Evolutionary conservation across 2,888 invertebrate species (phyloP), one percentile per base, ranked within the genome.

Genomic region (Melieria picta): DNA sequence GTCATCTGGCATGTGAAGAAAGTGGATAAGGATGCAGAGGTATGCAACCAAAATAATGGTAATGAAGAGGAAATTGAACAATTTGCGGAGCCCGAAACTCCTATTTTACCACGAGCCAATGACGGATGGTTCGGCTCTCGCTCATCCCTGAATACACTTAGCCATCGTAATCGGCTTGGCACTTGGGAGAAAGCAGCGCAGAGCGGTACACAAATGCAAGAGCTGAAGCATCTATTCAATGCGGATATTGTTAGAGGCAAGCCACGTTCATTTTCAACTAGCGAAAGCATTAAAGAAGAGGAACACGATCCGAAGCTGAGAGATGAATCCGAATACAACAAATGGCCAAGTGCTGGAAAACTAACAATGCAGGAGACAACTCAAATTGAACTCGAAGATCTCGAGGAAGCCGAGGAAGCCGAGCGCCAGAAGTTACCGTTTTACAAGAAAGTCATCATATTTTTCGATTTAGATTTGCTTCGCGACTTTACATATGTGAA

Each of bases 391-490:
- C 30, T 30, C 30, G 30, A 30, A 30, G 30, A 30, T 2, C 30
- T 30, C 30, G 5, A 71, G 4, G 87, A 86, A 5, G 86, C 88
- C 61, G 75, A 76, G 11, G 47, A 77, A 5, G 76, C 75, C 83
- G 87, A 72, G 60, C 67, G 81, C 45, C 80, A 82, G 71, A 79
- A 87, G 56, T 77, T 90, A 62, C 88, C 89, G 0, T 89, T 91
- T 77, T 88, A 89, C 62, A 85, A 90, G 81, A 91, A 91, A 80
- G 81, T 93, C 4, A 84, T 89, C 0, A 86, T 91, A 57, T 93
- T 93, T 81, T 93, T 93, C 80, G 93, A 93, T 82, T 88, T 93
- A 69, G 91, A 92, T 81, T 87, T 93, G 68, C 82, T 93, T 63
- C 90, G 89, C 78, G 93, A 93, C 85, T 89, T 90, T 5, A 89